Evolutionary conservation across 2,888 invertebrate species (phyloP), one percentile per base, ranked within the genome.

Genomic region (Scaptomyza reducta): DNA sequence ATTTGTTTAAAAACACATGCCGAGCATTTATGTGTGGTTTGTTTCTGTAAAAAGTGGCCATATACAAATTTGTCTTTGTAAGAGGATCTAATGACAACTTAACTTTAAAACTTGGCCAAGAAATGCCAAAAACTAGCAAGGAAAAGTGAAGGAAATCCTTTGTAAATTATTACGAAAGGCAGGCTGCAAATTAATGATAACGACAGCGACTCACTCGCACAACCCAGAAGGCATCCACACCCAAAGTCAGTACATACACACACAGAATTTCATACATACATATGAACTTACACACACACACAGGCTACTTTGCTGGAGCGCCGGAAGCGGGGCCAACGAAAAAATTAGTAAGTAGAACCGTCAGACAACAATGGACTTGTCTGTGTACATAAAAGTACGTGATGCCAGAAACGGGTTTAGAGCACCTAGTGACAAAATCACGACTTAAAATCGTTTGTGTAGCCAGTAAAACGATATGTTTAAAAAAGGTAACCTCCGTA

Each of bases 121-220:
- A 73, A 55, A 47, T 57, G 42, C 56, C 68, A 46, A 66, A 55
- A 64, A 67, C 63, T 42, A 51, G 46, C 47, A 61, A 40, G 33
- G 35, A 68, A 70, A 70, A 46, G 58, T 61, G 53, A 61, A 64
- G 67, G 63, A 78, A 72, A 74, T 77, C 74, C 82, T 78, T 70
- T 74, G 67, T 83, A 83, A 83, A 79, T 79, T 84, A 83, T 83
- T 82, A 67, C 84, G 64, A 76, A 83, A 74, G 79, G 76, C 73
- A 65, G 79, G 74, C 82, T 83, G 82, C 84, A 83, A 83, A 83
- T 83, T 84, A 83, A 83, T 78, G 82, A 83, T 83, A 83, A 83
- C 84, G 76, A 62, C 74, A 63, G 65, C 56, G 53, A 53, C 77
- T 68, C 70, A 70, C 49, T 64, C 42, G 45, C 70, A 50, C 42